phyloP scores from a whole-genome alignment of 1,140 invertebrate genomes.

The Antheraea mylitta region DNA sequence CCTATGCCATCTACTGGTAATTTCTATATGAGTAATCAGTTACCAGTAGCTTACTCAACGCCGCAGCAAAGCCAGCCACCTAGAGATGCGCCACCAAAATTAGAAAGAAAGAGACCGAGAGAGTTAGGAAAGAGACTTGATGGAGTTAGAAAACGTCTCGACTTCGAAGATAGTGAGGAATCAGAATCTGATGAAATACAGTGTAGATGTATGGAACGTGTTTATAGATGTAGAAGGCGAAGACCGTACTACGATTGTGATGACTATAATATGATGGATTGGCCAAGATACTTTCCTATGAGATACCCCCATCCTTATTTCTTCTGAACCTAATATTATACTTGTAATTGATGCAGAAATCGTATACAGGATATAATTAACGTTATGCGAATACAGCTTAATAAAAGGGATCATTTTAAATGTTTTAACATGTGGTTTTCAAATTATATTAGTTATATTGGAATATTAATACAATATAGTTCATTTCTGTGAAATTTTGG shows the following conservation, averaged over 20 bases:
- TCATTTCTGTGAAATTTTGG: no score
- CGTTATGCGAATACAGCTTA: no score
- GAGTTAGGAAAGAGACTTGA: background rate
- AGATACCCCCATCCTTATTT: background rate
- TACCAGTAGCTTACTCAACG: conserved; percentile 5
- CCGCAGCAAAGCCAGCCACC: background rate
- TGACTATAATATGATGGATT: conserved; percentile 9
- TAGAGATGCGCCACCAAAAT: background rate
- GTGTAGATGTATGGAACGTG: conserved; percentile 9
- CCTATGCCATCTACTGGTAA: background rate
- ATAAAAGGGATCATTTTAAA: no score
- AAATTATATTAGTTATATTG: no score
- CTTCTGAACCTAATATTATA: background rate
- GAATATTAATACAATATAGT: no score
- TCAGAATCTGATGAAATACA: background rate
- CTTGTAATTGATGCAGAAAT: no score
- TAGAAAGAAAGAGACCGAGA: background rate
- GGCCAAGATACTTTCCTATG: conserved; percentile 7
- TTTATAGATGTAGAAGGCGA: conserved; percentile 4
- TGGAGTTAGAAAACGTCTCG: background rate
- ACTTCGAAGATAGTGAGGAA: conserved; percentile 9
- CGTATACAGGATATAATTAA: no score
- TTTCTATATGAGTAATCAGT: conserved; percentile 1
- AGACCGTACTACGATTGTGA: conserved; percentile 3
- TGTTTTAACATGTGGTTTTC: no score